These are phyloP conservation scores for Catamblyrhynchus diadema DNA, from an alignment of 2,797 vertebrate species.

Conservation along the genomic window DNA sequence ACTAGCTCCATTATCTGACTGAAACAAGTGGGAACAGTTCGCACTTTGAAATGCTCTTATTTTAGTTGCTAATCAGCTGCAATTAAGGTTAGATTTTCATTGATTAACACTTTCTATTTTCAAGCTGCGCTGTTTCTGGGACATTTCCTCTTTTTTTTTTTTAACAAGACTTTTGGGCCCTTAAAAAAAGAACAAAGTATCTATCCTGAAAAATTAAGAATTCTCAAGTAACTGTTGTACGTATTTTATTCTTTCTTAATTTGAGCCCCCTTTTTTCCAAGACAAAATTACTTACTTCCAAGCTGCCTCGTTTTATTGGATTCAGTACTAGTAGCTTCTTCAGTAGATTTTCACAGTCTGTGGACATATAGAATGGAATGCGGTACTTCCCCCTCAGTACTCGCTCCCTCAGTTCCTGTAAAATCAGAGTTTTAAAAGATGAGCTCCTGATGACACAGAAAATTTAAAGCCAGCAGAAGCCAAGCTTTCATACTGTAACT, in stretches of 20 bases:
- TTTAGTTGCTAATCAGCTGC: neutral
- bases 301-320: slow-evolving; percentile 91
- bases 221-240: neutral
- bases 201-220: neutral
- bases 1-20: neutral
- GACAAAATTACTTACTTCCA: slow-evolving; percentile 83
- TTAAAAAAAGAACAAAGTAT: neutral
- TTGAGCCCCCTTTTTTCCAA: neutral
- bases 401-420: slow-evolving; percentile 91
- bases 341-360: slow-evolving; percentile 97
- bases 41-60: neutral
- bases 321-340: slow-evolving; percentile 95
- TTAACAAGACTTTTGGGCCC: neutral
- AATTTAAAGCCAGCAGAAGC: neutral
- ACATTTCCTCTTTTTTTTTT: neutral
- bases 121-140: neutral
- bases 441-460: neutral
- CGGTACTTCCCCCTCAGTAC: slow-evolving; percentile 94
- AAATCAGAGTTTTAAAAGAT: slow-evolving; percentile 21
- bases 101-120: neutral
- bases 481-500: neutral
- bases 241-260: neutral
- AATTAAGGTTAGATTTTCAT: neutral
- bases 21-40: neutral
- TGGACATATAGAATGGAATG: slow-evolving; percentile 98